These are phyloP conservation scores for Sebastes hubbsi DNA, from an alignment of 2,797 vertebrate genomes.

Conservation along the genomic window DNA sequence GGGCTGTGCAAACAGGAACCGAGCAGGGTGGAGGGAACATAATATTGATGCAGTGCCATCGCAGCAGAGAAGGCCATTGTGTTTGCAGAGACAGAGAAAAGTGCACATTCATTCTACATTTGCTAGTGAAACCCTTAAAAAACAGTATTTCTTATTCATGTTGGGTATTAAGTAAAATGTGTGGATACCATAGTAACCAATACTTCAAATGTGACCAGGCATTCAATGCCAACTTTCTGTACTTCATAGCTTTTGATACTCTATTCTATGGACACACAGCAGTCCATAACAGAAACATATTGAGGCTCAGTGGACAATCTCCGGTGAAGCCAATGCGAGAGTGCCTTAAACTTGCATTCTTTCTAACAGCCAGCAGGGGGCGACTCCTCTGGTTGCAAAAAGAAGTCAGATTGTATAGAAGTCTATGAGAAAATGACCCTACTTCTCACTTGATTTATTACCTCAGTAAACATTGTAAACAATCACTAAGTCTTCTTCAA, in stretches of 20 bases:
- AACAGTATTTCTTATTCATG: not conserved
- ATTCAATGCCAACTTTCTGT: not conserved
- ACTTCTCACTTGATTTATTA: too few relatives aligned
- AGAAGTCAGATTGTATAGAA: too few relatives aligned
- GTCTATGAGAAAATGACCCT: too few relatives aligned
- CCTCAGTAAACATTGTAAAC: too few relatives aligned
- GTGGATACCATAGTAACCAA: not conserved
- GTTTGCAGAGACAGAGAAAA: conserved; percentile 21
- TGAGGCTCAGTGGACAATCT: too few relatives aligned
- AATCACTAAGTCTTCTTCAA: too few relatives aligned
- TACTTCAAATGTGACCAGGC: too few relatives aligned
- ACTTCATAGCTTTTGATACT: not conserved
- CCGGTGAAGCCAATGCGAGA: too few relatives aligned
- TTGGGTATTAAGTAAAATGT: not conserved
- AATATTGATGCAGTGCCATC: conserved; percentile 74
- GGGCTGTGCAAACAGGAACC: conserved; percentile 79
- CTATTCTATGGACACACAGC: not conserved
- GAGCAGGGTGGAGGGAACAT: conserved; percentile 67
- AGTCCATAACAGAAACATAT: not conserved
- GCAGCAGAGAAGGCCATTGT: conserved; percentile 43
- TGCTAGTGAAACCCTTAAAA: not conserved
- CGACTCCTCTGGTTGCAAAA: too few relatives aligned
- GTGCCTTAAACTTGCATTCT: not conserved
- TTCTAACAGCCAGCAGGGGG: not conserved
- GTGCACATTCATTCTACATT: conserved; percentile 7